phyloP scores from a whole-genome alignment of 2,888 invertebrate genomes.

The Macaria notata region DNA sequence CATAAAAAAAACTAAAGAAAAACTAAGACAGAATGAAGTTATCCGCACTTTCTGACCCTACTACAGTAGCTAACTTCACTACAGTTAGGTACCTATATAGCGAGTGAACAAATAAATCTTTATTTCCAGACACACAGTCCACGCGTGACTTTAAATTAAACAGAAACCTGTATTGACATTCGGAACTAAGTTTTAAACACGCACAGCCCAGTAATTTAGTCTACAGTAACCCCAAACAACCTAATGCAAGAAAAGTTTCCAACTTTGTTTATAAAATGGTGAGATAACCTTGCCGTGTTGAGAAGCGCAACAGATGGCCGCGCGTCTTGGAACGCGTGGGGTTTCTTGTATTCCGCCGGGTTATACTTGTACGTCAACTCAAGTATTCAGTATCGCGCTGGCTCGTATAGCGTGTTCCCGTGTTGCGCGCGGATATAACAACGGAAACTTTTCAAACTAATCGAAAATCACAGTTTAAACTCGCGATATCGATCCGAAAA shows the following conservation, averaged over 20 bases:
- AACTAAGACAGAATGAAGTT: slow-evolving; percentile 45
- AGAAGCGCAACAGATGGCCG: slow-evolving; percentile 59
- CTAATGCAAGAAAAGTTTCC: slow-evolving; percentile 57
- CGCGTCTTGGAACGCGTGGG: slow-evolving; percentile 48
- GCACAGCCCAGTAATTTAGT: slow-evolving; percentile 56
- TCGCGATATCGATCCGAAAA: slow-evolving; percentile 48
- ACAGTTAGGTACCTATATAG: slow-evolving; percentile 24
- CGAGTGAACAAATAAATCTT: no score
- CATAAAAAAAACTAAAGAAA: slow-evolving; percentile 30
- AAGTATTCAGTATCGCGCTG: slow-evolving; percentile 58
- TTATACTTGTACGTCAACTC: slow-evolving; percentile 61
- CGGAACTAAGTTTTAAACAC: slow-evolving; percentile 62
- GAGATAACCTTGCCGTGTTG: slow-evolving; percentile 61
- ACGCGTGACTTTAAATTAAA: slow-evolving; percentile 69
- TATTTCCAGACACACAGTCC: slow-evolving; percentile 1
- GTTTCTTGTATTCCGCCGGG: slow-evolving; percentile 62
- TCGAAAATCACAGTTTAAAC: slow-evolving; percentile 50
- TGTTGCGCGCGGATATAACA: slow-evolving; percentile 48
- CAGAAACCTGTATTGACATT: slow-evolving; percentile 61
- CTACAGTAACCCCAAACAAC: slow-evolving; percentile 55
- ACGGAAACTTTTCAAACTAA: slow-evolving; percentile 68
- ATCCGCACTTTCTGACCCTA: slow-evolving; percentile 39
- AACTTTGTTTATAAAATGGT: slow-evolving; percentile 62
- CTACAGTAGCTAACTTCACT: slow-evolving; percentile 41
- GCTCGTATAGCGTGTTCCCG: slow-evolving; percentile 49